Evolutionary conservation across 2,888 invertebrate species (phyloP).

Genomic region (Drosophila stalkeri): DNA sequence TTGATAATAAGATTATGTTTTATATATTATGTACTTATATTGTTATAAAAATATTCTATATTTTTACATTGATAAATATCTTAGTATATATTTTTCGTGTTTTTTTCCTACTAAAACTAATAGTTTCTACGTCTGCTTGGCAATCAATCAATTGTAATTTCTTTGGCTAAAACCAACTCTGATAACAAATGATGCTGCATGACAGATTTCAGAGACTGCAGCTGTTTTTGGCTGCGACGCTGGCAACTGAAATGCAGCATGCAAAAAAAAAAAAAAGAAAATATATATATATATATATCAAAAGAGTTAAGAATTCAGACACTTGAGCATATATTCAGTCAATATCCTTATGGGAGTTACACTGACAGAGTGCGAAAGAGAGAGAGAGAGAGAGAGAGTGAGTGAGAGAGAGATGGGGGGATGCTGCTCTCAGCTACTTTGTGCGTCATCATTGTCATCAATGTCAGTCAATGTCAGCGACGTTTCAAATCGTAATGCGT

Average conservation of each 20-base stretch:
- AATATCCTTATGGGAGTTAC: background rate
- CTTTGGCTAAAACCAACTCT: too few species aligned
- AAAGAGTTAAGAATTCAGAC: conserved; percentile 3
- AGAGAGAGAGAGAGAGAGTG: background rate
- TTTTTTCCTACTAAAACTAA: background rate
- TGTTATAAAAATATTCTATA: too few species aligned
- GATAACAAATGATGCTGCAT: background rate
- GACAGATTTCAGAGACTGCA: background rate
- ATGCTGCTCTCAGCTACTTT: conserved; percentile 22
- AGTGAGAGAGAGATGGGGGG: background rate
- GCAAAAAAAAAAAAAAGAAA: conserved; percentile 14
- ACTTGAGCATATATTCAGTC: conserved; percentile 3
- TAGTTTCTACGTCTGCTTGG: background rate
- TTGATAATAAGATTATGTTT: too few species aligned
- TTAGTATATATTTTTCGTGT: background rate
- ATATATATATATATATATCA: too few species aligned
- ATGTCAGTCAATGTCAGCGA: conserved; percentile 73
- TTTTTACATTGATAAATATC: too few species aligned
- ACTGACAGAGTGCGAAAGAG: background rate
- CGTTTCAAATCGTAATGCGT: conserved; percentile 66
- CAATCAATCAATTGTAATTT: background rate
- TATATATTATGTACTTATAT: too few species aligned
- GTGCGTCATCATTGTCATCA: conserved; percentile 68
- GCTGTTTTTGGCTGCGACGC: background rate
- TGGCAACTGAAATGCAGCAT: conserved; percentile 1